Conservation (phyloP, 2,113 vertebrate genomes). For the Gobio gobio region DNA sequence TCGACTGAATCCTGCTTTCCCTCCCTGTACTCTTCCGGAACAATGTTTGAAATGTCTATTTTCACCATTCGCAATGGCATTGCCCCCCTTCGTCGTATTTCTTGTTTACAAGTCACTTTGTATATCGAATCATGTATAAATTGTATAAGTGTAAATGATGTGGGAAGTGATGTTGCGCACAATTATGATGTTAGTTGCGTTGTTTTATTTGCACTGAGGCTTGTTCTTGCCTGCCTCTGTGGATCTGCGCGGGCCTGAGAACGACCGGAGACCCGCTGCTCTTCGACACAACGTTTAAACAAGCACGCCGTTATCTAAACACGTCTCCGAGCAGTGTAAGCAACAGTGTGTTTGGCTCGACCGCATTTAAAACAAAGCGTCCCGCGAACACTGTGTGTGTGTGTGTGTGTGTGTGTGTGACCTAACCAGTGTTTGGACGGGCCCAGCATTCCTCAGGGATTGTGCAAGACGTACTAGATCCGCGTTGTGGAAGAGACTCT, state of each 20-base stretch:
- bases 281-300: slow-evolving; percentile 1
- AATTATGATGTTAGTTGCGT: neutral
- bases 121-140: neutral
- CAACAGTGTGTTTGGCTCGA: slow-evolving; percentile 29
- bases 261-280: neutral
- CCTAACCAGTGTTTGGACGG: slow-evolving; percentile 46
- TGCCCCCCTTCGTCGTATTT: neutral
- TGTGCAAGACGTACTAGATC: slow-evolving; percentile 16
- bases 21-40: no score
- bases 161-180: neutral
- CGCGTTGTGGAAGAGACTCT: neutral
- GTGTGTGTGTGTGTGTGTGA: slow-evolving; percentile 9
- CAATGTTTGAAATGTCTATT: no score
- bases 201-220: neutral
- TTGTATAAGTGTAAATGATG: neutral
- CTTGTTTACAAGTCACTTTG: neutral
- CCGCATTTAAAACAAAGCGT: slow-evolving; percentile 4
- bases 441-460: slow-evolving; percentile 54
- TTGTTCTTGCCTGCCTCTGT: neutral
- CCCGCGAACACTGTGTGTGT: neutral
- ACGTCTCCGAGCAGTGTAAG: slow-evolving; percentile 17
- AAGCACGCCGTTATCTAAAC: neutral
- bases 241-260: neutral
- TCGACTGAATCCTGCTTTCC: no score
- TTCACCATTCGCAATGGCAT: no score